Evolutionary conservation across 2,888 invertebrate genomes (phyloP), one percentile per base, ranked within the genome.

Genomic region (Embidobia sp.): DNA sequence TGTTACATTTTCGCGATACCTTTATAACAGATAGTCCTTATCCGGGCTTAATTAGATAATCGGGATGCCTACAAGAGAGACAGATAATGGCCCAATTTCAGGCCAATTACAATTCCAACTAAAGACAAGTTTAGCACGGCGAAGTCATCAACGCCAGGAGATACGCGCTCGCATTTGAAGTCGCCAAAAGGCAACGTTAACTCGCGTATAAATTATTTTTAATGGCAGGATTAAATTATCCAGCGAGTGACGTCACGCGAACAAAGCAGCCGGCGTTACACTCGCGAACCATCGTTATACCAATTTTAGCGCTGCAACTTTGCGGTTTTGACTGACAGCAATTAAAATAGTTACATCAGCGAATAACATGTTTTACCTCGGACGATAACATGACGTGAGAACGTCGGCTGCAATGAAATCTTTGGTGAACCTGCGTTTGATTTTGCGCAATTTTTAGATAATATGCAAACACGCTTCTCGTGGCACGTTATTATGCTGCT

Each of bases 181-280:
- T 49, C 13, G 44, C 42, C 33, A 33, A 64, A 42, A 57, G 49
- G 48, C 33, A 35, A 48, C n/a, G 57, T 61, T 73, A 51, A 73
- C 55, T 51, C 46, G 33, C 44, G 16, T 51, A 59, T 51, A 51
- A 57, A 61, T 74, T 44, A 73, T 74, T 74, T 74, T 67, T 74
- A 74, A 74, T 53, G 33, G 44, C 13, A 8, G 29, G 29, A 66
- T 61, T 59, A 67, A 61, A 66, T 74, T 74, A 74, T 44, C 29
- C 53, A 15, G n/a, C 59, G 35, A 33, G 37, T 61, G 42, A 67
- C 66, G 33, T 61, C 59, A 66, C 61, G 46, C 13, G 35, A 42
- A 66, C 73, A 57, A 59, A 59, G 66, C 51, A 59, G 16, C 18
- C 29, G 27, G 10, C 29, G 22, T 61, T 61, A 61, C 55, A 46